Evolutionary conservation across 2,113 vertebrate genomes (phyloP).

Genomic region (Microtus montanus): DNA sequence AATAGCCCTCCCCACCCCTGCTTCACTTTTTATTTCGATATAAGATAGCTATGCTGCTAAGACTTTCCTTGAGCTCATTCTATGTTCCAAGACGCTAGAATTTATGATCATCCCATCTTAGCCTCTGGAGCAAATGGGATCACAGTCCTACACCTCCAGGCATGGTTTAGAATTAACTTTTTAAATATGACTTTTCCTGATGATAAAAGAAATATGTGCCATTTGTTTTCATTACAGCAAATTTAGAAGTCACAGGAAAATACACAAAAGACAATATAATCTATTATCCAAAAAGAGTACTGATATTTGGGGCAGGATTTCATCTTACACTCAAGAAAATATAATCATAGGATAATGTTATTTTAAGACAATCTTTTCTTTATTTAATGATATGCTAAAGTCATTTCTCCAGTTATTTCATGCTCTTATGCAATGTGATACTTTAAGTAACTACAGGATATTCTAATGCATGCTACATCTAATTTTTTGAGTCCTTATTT

Average conservation of each 20-base stretch:
- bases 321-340: neutral
- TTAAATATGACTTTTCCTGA: neutral
- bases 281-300: neutral
- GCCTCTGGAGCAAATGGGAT: neutral
- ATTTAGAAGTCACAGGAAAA: neutral
- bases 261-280: neutral
- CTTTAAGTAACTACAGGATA: constrained; percentile 16
- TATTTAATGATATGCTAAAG: constrained; percentile 30
- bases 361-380: constrained; percentile 37
- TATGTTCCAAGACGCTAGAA: neutral
- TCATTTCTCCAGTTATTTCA: constrained; percentile 29
- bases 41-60: neutral
- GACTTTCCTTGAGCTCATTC: neutral
- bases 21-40: neutral
- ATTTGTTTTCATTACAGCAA: neutral
- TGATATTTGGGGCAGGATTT: neutral
- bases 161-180: neutral
- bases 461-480: neutral
- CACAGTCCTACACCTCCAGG: neutral
- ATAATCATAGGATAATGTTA: neutral
- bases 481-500: constrained; percentile 45
- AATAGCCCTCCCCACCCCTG: neutral
- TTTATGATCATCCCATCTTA: neutral
- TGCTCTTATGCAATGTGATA: neutral
- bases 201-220: neutral